A percentile compares a stretch with the other conserved stretches of the same genome.
phyloP scores from a whole-genome alignment of 2,888 invertebrate genomes.

The Drosophila diplacantha region DNA sequence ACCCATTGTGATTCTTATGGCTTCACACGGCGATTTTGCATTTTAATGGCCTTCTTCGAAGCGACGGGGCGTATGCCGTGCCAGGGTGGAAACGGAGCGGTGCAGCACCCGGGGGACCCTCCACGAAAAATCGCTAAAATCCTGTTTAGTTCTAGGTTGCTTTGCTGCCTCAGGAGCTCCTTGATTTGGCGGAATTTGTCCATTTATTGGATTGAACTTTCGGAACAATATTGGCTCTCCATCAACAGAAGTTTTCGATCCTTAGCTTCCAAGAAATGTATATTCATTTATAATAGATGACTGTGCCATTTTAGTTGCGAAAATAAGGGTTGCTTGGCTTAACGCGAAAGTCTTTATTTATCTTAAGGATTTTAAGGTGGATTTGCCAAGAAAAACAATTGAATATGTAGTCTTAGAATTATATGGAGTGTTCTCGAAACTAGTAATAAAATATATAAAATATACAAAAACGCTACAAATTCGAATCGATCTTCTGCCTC shows the following conservation, averaged over 20 bases:
- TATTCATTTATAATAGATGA: not conserved
- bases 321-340: constrained; percentile 1
- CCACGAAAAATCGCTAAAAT: constrained; percentile 21
- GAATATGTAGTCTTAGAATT: not conserved
- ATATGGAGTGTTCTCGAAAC: no score
- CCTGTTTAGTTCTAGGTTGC: constrained; percentile 13
- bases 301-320: not conserved
- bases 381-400: not conserved
- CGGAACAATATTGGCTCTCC: not conserved
- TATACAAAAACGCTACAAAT: not conserved
- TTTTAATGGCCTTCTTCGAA: constrained; percentile 59
- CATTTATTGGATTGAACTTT: not conserved
- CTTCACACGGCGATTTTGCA: constrained; percentile 67
- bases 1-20: constrained; percentile 65
- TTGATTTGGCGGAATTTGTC: constrained; percentile 1
- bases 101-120: constrained; percentile 30
- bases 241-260: not conserved
- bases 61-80: constrained; percentile 52
- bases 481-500: not conserved
- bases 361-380: not conserved
- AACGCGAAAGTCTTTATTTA: not conserved
- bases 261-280: not conserved
- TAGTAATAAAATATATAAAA: no score
- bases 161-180: not conserved
- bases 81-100: constrained; percentile 25